Evolutionary conservation across 2,888 invertebrate genomes (phyloP), one percentile per base, ranked within the genome.

Genomic region (Eristalis tenax): DNA sequence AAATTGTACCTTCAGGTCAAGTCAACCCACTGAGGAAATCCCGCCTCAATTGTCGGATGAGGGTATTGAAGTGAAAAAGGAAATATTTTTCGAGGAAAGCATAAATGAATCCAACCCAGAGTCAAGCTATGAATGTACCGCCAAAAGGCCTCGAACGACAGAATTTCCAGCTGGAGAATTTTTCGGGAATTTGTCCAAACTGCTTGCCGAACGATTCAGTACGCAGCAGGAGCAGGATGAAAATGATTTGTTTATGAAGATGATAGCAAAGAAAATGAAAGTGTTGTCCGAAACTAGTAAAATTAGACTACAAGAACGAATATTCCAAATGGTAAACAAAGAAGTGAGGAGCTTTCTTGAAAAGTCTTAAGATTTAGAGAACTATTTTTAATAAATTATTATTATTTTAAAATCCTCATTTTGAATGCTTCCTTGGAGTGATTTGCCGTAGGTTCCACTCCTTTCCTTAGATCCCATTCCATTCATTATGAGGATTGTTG

Each of bases 221-320:
- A 15, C 32, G 13, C 32, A 4, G 13, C 32, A 10, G 13, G 63
- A 74, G n/a, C 23, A 22, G 22, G 74, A 74, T 28, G 74, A 64
- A 22, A 32, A 63, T n/a, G 63, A 63, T 6, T 28, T 63, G n/a
- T 74, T 74, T 15, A 74, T 74, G 74, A 28, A 50, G 28, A 50
- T 43, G 18, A 63, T 74, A 22, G 43, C 73, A 10, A 73, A 50
- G 10, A 73, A 73, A 18, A 71, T 63, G 15, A 73, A 73, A n/a
- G 10, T 18, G n/a, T 18, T 71, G 6, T 64, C 73, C 3, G 28
- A 22, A 63, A 13, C n/a, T 0, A 15, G 13, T 32, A 63, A 64
- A 22, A 26, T 64, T 13, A 28, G 32, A n/a, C 74, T 74, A 6
- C 73, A 73, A 10, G 64, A 23, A 3, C 11, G 15, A 3, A 73